Base-by-base conservation (phyloP, 2,113 vertebrate species). In the Clarias magur region DNA sequence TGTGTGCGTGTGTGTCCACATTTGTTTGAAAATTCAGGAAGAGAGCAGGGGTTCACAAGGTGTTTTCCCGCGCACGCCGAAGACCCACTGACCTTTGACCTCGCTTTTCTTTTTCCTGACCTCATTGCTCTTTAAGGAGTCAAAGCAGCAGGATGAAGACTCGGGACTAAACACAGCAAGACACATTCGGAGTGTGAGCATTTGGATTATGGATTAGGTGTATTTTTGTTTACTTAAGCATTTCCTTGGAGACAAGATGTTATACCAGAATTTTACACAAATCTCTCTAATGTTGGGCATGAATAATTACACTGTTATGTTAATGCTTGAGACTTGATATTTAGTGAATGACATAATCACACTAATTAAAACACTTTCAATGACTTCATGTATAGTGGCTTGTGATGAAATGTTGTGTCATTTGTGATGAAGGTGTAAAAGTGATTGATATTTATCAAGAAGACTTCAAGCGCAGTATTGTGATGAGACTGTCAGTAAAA, bases 141-240 rank as follows among this genome's bases (percentile, higher is more conserved):
- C 91, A 91, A 93, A 93, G 90, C 94, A 93, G 89, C 94, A 95
- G 94, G 93, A 95, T 93, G 91, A 94, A 86, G 92, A 84, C 27
- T 88, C 59, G 67, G 84, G 27, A 80, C 65, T 85, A 59, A 68
- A 54, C 54, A 86, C 68, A 78, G 72, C 27, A 60, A 59, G 86
- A 82, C n/a, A 30, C 56, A 76, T 60, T 73, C 75, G 60, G 59
- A 48, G 57, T 84, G 62, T 73, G 56, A 70, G 23, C 7, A n/a
- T 54, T 16, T 30, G 11, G 75, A 79, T 54, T 48, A 48, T 48
- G 48, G 48, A 48, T 48, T 48, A 54, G 48, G 16, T 25, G n/a
- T n/a, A 73, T 84, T 62, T 25, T 56, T 27, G 30, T 34, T 42
- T 23, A 23, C 42, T 73, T 2, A 3, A 21, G 34, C 8, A 73